Evolutionary conservation across 2,888 invertebrate species (phyloP), one percentile per base, ranked within the genome.

Genomic region (Leptarthrus brevirostris): DNA sequence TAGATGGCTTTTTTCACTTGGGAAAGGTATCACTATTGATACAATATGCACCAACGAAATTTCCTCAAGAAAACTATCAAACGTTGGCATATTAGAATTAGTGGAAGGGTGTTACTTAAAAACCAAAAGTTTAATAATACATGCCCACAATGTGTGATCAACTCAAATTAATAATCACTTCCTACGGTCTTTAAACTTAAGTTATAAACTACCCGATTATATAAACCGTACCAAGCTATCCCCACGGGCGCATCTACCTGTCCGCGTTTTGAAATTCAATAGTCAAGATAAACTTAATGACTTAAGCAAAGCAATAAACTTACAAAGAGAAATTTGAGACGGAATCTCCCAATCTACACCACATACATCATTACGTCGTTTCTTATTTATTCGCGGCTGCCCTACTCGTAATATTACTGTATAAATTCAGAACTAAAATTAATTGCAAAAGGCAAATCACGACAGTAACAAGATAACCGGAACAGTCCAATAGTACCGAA

Each of bases 1-100:
- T 26, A 54, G 30, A 26, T 54, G 54, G 54, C 54, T 54, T 14
- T 54, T 54, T n/a, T 26, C n/a, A n/a, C n/a, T 54, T 14, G 30
- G n/a, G 3, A 2, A 24, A n/a, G 26, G n/a, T 0, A n/a, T 22
- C 4, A 54, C 54, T 12, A 8, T 54, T 3, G 26, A 54, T 16
- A 54, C 2, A 1, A 54, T 54, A 26, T 54, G 54, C 40, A 40
- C 8, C 12, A 40, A 40, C n/a, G 40, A 6, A 12, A 40, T 40
- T 40, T 12, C 8, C 40, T 3, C 40, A 3, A 40, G 40, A 12
- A 40, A 40, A n/a, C 12, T 40, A 40, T 2, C 40, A 40, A 40
- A 40, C 12, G 12, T 40, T 12, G 40, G 40, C 0, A 40, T 40
- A 3, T 12, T 40, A 12, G 40, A 40, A 40, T 6, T 52, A 22